Percentiles rank a stretch among this genome's conserved stretches.
These are phyloP conservation scores for Hyles lineata DNA, from an alignment of 2,888 invertebrate species.

Conservation along the genomic window DNA sequence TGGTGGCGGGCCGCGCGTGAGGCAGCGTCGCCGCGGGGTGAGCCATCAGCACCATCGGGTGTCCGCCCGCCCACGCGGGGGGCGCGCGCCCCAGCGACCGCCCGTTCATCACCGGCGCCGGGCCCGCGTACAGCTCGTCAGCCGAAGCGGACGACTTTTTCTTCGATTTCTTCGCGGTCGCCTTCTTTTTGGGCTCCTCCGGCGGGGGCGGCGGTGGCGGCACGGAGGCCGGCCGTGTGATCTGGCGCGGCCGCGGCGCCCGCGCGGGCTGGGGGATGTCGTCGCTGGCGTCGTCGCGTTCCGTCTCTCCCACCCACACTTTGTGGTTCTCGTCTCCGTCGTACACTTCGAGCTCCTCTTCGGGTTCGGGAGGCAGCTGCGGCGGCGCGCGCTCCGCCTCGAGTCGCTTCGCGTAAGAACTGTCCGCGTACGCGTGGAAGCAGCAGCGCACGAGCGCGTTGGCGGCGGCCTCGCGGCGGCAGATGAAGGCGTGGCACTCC, in stretches of 20 bases:
- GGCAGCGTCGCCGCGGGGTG: constrained; percentile 78
- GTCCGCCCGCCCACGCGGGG: constrained; percentile 73
- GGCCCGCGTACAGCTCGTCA: constrained; percentile 85
- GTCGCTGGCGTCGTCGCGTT: constrained; percentile 91
- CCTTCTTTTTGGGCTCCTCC: constrained; percentile 87
- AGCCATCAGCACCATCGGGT: constrained; percentile 81
- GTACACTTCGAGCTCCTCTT: constrained; percentile 93
- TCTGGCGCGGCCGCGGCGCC: constrained; percentile 91
- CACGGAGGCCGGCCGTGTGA: constrained; percentile 91
- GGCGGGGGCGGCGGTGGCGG: constrained; percentile 92
- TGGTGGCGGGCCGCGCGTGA: constrained; percentile 76
- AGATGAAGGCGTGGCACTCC: constrained; percentile 99
- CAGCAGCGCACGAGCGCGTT: constrained; percentile 98
- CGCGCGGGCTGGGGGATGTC: constrained; percentile 85
- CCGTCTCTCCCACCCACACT: constrained; percentile 94
- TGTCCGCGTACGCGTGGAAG: constrained; percentile 98
- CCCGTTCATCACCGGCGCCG: constrained; percentile 75
- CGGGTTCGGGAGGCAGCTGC: constrained; percentile 73
- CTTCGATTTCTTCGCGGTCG: constrained; percentile 82
- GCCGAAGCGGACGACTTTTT: constrained; percentile 84
- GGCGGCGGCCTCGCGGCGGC: constrained; percentile 97
- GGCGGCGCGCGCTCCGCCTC: constrained; percentile 85
- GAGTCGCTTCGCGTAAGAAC: constrained; percentile 94
- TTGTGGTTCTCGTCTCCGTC: constrained; percentile 97
- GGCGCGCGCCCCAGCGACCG: constrained; percentile 77